A percentile compares a stretch with the other conserved stretches of the same genome.
These are phyloP conservation scores for Chlamydotis undulata DNA, from an alignment of 2,113 vertebrate species.

Conservation along the genomic window DNA sequence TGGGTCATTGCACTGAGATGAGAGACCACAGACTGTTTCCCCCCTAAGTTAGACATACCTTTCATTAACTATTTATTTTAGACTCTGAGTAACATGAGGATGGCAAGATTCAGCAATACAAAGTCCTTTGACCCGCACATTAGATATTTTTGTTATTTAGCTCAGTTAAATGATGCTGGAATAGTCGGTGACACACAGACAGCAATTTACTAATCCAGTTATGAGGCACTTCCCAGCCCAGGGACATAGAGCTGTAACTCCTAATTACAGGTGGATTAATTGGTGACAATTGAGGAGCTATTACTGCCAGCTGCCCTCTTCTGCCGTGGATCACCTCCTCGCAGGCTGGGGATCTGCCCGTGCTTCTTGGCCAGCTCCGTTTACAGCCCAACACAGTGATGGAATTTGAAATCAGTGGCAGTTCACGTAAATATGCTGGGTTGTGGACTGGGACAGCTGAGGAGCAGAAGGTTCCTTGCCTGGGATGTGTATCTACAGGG, in stretches of 20 bases:
- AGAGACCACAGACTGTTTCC: too few relatives aligned
- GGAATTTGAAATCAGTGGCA: not conserved
- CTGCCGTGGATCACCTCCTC: not conserved
- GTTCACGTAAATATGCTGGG: not conserved
- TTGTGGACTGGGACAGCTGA: not conserved
- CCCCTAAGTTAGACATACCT: not conserved
- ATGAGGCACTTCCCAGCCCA: not conserved
- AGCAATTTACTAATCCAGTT: not conserved
- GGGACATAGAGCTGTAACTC: not conserved
- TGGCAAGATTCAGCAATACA: not conserved
- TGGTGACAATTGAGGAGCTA: not conserved
- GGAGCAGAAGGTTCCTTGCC: not conserved
- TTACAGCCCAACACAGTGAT: not conserved
- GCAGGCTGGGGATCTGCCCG: not conserved
- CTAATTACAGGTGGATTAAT: not conserved
- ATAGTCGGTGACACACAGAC: not conserved
- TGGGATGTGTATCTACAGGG: not conserved
- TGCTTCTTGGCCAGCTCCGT: not conserved
- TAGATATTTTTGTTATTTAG: not conserved
- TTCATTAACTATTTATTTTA: not conserved
- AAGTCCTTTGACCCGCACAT: not conserved
- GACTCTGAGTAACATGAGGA: not conserved
- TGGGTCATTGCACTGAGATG: not conserved
- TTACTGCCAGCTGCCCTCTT: not conserved
- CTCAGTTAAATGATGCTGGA: not conserved